These are phyloP conservation scores for Rhynchotus rufescens DNA, from an alignment of 2,797 vertebrate species.

Conservation along the genomic window DNA sequence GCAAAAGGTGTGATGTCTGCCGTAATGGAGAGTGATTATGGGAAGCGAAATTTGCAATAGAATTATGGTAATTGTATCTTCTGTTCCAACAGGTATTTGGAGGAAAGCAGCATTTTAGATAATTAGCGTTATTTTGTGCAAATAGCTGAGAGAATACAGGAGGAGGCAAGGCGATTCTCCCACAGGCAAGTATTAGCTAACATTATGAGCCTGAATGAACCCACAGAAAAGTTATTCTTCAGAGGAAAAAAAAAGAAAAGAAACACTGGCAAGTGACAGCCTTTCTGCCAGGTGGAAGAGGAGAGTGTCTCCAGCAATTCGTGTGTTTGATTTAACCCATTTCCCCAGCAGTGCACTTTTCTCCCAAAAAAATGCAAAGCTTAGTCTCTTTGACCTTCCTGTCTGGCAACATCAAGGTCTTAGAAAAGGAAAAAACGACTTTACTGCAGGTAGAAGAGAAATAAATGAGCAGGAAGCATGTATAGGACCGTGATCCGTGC, in stretches of 20 bases:
- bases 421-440: background rate
- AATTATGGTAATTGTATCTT: conserved; percentile 41
- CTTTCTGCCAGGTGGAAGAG: background rate
- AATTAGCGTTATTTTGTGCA: conserved; percentile 56
- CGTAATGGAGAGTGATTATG: conserved; percentile 28
- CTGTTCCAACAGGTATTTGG: conserved; percentile 11
- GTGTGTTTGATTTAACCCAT: background rate
- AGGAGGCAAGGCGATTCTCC: background rate
- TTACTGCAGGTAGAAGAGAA: background rate
- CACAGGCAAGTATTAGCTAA: background rate
- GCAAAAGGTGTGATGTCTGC: background rate
- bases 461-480: background rate
- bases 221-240: background rate
- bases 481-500: background rate
- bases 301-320: background rate
- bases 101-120: conserved; percentile 11
- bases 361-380: background rate
- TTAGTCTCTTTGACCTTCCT: background rate
- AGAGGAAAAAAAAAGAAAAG: background rate
- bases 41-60: conserved; percentile 6
- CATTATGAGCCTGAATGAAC: background rate
- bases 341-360: background rate
- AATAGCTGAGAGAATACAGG: background rate
- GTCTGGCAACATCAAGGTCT: background rate
- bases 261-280: background rate